phyloP scores from a whole-genome alignment of 2,797 vertebrate genomes.

The Rallus crepitans region DNA sequence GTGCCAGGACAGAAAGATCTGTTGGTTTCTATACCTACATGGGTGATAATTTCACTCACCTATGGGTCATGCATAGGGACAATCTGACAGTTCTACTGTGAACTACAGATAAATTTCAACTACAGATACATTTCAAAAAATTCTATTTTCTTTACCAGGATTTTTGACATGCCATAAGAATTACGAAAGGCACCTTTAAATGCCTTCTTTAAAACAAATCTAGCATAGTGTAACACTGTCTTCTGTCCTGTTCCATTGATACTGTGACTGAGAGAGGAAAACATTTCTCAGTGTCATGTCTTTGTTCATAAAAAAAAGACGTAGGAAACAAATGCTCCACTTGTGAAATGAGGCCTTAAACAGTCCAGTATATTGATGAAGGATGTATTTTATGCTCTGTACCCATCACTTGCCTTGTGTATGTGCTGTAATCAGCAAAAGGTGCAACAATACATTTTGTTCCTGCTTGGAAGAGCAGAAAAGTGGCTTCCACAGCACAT shows the following conservation, averaged over 20 bases:
- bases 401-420: neutral
- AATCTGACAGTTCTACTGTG: neutral
- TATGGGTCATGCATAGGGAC: neutral
- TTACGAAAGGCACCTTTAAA: neutral
- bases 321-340: neutral
- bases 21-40: neutral
- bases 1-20: neutral
- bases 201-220: neutral
- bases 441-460: neutral
- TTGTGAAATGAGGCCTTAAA: neutral
- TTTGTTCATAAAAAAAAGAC: neutral
- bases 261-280: neutral
- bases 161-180: neutral
- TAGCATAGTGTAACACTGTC: neutral
- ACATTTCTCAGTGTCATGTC: neutral
- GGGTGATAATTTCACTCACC: neutral
- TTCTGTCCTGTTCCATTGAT: neutral
- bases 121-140: neutral
- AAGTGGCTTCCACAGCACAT: neutral
- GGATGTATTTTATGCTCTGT: neutral
- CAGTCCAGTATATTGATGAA: neutral
- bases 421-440: conserved; percentile 8
- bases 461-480: conserved; percentile 27
- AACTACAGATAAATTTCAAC: neutral
- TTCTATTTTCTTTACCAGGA: neutral